These are phyloP conservation scores for Eupithecia insigniata DNA, from an alignment of 2,888 invertebrate genomes.

Conservation along the genomic window DNA sequence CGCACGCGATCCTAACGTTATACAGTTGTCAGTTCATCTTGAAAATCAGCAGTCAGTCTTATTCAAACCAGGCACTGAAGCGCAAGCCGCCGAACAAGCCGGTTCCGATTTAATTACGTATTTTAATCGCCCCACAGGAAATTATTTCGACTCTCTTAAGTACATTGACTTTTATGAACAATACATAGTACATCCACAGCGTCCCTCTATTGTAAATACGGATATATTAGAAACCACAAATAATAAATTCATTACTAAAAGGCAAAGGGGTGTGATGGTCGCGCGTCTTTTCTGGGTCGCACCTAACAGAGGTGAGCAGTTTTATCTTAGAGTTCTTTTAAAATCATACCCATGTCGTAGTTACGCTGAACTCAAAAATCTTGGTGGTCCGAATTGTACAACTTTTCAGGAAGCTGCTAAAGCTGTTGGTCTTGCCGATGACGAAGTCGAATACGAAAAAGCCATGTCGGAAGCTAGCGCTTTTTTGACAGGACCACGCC, in stretches of 20 bases:
- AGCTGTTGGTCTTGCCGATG: slow-evolving; percentile 32
- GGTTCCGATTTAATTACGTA: slow-evolving; percentile 19
- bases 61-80: slow-evolving; percentile 14
- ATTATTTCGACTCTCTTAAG: slow-evolving; percentile 8
- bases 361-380: slow-evolving; percentile 26
- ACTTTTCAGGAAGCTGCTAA: slow-evolving; percentile 40
- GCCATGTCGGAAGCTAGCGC: too few relatives aligned
- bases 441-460: slow-evolving; percentile 16
- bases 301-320: slow-evolving; percentile 31
- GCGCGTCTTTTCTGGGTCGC: too few relatives aligned
- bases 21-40: slow-evolving; percentile 16
- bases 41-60: slow-evolving; percentile 18
- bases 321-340: slow-evolving; percentile 20
- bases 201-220: slow-evolving; percentile 1
- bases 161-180: slow-evolving; percentile 24
- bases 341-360: slow-evolving; percentile 14
- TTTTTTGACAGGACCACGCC: too few relatives aligned
- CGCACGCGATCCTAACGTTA: slow-evolving; percentile 23
- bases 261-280: slow-evolving; percentile 17
- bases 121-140: slow-evolving; percentile 23
- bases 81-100: neutral
- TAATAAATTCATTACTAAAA: slow-evolving; percentile 21
- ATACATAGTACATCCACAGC: slow-evolving; percentile 15
- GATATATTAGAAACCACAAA: slow-evolving; percentile 7
- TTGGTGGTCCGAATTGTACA: slow-evolving; percentile 35